These are phyloP conservation scores for Sphinx pinastri DNA, from an alignment of 2,888 invertebrate species.

Conservation along the genomic window DNA sequence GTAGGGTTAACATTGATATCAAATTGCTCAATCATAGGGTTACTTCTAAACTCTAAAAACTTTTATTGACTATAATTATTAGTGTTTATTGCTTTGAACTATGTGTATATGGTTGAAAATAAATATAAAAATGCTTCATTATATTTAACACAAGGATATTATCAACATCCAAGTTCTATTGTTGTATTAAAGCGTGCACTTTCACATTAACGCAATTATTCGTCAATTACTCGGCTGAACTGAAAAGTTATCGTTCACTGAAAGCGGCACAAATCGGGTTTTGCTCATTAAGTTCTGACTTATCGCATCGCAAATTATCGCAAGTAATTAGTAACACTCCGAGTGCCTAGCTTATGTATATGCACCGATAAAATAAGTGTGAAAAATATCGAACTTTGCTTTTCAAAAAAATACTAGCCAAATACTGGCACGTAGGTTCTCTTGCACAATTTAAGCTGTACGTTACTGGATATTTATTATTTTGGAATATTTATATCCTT, in stretches of 20 bases:
- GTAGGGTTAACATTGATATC: too few relatives aligned
- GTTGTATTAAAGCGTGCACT: conserved; percentile 79
- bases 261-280: conserved; percentile 68
- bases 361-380: background rate
- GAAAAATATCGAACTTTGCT: background rate
- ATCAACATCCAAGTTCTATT: conserved; percentile 72
- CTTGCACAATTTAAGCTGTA: too few relatives aligned
- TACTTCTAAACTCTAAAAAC: too few relatives aligned
- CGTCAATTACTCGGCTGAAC: conserved; percentile 77
- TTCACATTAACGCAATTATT: conserved; percentile 82
- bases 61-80: too few relatives aligned
- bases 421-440: too few relatives aligned
- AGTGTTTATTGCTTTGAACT: too few relatives aligned
- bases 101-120: conserved; percentile 28
- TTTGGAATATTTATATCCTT: background rate
- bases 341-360: background rate
- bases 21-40: too few relatives aligned
- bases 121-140: conserved; percentile 36
- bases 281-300: conserved; percentile 67
- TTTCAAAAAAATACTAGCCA: background rate
- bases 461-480: background rate
- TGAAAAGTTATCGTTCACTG: conserved; percentile 62
- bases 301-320: conserved; percentile 73
- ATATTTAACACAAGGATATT: conserved; percentile 51
- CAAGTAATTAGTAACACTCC: conserved; percentile 32